Evolutionary conservation across 92 coral and sea anemone species (phyloP).

Genomic region (Umimayanthus chanpuru): DNA sequence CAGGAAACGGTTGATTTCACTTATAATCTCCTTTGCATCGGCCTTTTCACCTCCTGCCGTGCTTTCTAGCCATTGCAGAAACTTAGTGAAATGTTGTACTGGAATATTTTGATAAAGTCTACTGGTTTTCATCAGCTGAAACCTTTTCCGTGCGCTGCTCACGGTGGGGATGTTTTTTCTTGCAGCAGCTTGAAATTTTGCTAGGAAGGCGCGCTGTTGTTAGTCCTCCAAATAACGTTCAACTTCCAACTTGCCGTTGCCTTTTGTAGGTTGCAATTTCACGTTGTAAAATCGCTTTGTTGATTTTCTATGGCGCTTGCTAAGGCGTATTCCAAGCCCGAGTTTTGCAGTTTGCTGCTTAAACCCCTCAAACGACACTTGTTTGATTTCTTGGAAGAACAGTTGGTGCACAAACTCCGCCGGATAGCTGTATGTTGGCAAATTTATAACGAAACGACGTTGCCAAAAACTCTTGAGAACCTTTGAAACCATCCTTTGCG

Average conservation of each 20-base stretch:
- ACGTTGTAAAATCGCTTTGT: not conserved
- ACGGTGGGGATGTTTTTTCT: not conserved
- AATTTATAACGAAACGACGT: too few species aligned
- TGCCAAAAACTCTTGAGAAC: too few species aligned
- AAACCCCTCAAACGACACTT: not conserved
- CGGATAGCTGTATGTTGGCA: too few species aligned
- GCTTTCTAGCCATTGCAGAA: not conserved
- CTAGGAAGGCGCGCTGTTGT: not conserved
- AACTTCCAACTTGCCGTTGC: not conserved
- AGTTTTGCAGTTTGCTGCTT: not conserved
- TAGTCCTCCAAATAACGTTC: not conserved
- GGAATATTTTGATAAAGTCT: not conserved
- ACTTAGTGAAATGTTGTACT: not conserved
- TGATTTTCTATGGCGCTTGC: not conserved
- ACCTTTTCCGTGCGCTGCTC: not conserved
- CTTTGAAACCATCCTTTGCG: too few species aligned
- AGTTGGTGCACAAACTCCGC: too few species aligned
- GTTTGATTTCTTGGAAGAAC: not conserved
- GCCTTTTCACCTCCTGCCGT: not conserved
- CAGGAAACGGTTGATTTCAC: not conserved
- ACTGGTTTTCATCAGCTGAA: not conserved
- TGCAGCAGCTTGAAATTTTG: not conserved
- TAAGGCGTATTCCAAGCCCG: not conserved
- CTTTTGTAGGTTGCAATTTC: not conserved
- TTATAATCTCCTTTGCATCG: not conserved